Evolutionary conservation across 1,140 invertebrate species (phyloP).

Genomic region (Lethocerus indicus): DNA sequence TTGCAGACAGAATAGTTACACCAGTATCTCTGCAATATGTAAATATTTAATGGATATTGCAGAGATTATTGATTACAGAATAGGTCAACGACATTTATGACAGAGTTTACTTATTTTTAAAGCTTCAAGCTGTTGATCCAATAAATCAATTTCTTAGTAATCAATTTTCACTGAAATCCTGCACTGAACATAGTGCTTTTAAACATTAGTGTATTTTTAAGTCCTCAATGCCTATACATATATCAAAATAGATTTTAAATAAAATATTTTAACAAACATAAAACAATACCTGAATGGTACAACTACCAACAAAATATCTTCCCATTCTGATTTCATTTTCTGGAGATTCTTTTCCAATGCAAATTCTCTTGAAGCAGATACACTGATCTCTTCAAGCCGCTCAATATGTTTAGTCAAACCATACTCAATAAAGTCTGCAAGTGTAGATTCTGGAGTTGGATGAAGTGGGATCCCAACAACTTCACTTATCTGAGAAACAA

Average conservation of each 20-base stretch:
- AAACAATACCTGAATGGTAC: constrained; percentile 45
- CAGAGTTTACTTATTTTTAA: too few relatives aligned
- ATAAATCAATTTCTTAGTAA: too few relatives aligned
- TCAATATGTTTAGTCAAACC: constrained; percentile 59
- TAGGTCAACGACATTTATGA: too few relatives aligned
- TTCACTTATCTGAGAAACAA: constrained; percentile 41
- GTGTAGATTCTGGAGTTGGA: constrained; percentile 42
- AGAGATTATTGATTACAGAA: too few relatives aligned
- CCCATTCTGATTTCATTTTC: constrained; percentile 88
- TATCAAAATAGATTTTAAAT: too few relatives aligned
- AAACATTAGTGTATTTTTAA: too few relatives aligned
- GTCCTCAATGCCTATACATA: too few relatives aligned
- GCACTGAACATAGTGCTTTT: too few relatives aligned
- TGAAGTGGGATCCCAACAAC: constrained; percentile 48
- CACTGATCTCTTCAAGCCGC: constrained; percentile 73
- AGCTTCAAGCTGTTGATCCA: too few relatives aligned
- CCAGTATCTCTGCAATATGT: constrained; percentile 1
- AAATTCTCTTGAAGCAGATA: constrained; percentile 77
- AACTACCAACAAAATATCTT: constrained; percentile 60
- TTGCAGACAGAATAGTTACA: constrained; percentile 49
- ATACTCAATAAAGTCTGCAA: constrained; percentile 77
- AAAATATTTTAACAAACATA: too few relatives aligned
- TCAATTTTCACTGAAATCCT: too few relatives aligned
- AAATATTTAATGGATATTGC: too few relatives aligned
- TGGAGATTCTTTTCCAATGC: constrained; percentile 62